phyloP scores from a whole-genome alignment of 2,888 invertebrate species.

The Heliconius erato region DNA sequence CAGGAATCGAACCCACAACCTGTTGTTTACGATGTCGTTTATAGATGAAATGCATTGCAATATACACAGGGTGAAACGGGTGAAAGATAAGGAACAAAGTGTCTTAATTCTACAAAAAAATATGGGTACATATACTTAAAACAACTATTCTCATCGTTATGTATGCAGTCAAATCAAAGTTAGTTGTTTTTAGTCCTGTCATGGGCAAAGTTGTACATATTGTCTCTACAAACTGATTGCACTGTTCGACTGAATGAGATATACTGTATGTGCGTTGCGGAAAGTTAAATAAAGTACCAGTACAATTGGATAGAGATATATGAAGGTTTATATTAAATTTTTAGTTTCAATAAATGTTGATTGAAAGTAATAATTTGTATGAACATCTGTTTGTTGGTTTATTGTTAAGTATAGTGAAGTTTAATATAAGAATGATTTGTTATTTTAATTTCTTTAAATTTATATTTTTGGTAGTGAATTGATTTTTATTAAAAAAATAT shows the following conservation, averaged over 20 bases:
- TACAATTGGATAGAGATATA: constrained; percentile 24
- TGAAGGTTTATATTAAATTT: background rate
- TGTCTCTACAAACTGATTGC: constrained; percentile 36
- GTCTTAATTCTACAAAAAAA: too few relatives aligned
- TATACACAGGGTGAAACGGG: too few relatives aligned
- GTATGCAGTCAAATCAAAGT: constrained; percentile 14
- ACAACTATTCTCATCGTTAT: background rate
- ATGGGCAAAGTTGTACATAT: constrained; percentile 37
- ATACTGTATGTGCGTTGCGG: constrained; percentile 32
- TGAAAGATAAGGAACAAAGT: too few relatives aligned
- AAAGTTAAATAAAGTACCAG: constrained; percentile 23
- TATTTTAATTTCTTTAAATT: background rate
- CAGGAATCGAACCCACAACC: too few relatives aligned
- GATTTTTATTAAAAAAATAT: too few relatives aligned
- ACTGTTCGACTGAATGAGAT: constrained; percentile 39
- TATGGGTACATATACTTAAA: too few relatives aligned
- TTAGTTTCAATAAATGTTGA: background rate
- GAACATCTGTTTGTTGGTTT: background rate
- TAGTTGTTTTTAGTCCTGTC: constrained; percentile 27
- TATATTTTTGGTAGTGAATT: too few relatives aligned
- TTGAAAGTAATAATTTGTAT: background rate
- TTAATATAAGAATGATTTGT: too few relatives aligned
- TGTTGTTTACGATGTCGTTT: too few relatives aligned
- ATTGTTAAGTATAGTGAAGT: background rate
- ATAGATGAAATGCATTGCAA: too few relatives aligned